Base-by-base conservation (phyloP, 1,140 invertebrate genomes). In the Eupristina koningsbergeri region DNA sequence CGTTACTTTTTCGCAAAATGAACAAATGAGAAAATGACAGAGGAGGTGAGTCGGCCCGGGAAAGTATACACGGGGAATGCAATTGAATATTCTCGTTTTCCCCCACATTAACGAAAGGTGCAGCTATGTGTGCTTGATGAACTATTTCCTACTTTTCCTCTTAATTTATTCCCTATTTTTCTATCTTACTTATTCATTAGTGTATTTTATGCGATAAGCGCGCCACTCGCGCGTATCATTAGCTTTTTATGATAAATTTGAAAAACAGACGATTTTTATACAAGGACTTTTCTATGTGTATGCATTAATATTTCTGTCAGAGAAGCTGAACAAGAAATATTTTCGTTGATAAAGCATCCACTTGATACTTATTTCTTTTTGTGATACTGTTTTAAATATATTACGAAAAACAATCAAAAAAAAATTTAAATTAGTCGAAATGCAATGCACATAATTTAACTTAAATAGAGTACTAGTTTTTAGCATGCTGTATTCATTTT, bases 111-210 rank as follows among this genome's bases (percentile, higher is more conserved):
- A 63, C 39, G n/a, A 61, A 76, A 39, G 75, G 34, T 63, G 22
- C 17, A 64, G 36, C 58, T 45, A 31, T 45, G 17, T 22, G 58
- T 22, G 11, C n/a, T 64, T 63, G 76, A 64, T 61, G 31, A 36
- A 31, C 31, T 64, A 22, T 79, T 50, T 50, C 26, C 15, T 36
- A 63, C n/a, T 61, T 45, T 36, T n/a, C 7, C 13, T 31, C 17
- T 74, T 58, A 15, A 45, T 17, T 73, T 34, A 53, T n/a, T 31
- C 17, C 0, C 22, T 31, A 11, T 73, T 6, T 64, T 61, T 78
- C 31, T 34, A 29, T n/a, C 9, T 83, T 83, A 9, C 26, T 69
- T 47, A 67, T 83, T 53, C 75, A 41, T 78, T 69, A 83, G 45
- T 58, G 6, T 34, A 8, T 45, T 17, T 41, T 9, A 29, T 45